phyloP scores from a whole-genome alignment of 2,113 vertebrate species.

The Phyllopteryx taeniolatus region DNA sequence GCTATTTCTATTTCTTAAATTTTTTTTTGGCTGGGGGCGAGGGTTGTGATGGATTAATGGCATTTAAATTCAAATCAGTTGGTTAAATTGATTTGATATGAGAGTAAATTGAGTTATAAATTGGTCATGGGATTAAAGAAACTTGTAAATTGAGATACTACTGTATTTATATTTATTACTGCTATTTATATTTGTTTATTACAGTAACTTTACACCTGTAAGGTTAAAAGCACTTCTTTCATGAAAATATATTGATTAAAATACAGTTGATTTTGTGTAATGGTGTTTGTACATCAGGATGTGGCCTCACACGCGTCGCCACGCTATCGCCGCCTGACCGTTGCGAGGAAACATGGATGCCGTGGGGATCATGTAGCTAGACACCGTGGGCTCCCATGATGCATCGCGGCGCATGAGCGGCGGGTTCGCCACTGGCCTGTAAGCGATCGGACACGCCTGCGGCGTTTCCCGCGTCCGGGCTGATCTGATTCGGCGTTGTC shows the following conservation, averaged over 20 bases:
- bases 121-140: too few relatives aligned
- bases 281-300: conserved; percentile 15
- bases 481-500: conserved; percentile 25
- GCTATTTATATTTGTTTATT: too few relatives aligned
- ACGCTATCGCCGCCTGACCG: background rate
- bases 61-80: too few relatives aligned
- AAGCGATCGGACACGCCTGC: conserved; percentile 33
- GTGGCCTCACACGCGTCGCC: background rate
- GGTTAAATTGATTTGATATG: too few relatives aligned
- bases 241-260: background rate
- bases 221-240: too few relatives aligned
- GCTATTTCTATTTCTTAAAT: too few relatives aligned
- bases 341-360: background rate
- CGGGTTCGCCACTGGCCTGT: conserved; percentile 1
- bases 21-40: too few relatives aligned
- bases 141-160: too few relatives aligned
- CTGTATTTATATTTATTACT: too few relatives aligned
- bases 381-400: background rate
- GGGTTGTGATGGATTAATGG: too few relatives aligned
- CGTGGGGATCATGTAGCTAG: conserved; percentile 1
- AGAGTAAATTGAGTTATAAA: too few relatives aligned
- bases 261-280: background rate
- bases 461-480: conserved; percentile 16
- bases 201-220: too few relatives aligned
- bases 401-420: background rate